These are phyloP conservation scores for Peromyscus leucopus DNA, from an alignment of 2,113 vertebrate genomes.

Conservation along the genomic window DNA sequence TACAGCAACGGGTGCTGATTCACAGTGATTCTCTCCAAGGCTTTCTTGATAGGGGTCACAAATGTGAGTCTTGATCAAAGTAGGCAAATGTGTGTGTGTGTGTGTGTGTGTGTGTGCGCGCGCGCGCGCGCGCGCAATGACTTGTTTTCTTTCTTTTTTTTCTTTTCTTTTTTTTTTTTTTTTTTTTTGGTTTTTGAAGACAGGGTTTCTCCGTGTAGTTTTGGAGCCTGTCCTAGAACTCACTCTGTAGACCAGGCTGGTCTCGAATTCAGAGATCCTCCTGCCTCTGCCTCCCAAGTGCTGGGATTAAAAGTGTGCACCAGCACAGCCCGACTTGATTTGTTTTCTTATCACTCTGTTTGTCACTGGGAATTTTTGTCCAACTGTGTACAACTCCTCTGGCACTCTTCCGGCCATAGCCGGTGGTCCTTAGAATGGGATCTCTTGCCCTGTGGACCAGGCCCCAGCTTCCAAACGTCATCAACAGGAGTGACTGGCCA, in stretches of 20 bases:
- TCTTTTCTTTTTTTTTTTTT: accelerated
- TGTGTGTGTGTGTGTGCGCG: neutral
- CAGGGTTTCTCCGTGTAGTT: neutral
- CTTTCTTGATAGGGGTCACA: neutral
- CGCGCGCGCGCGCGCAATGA: too few species aligned
- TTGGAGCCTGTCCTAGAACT: neutral
- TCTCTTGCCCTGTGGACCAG: neutral
- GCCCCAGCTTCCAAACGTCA: neutral
- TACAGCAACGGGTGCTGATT: neutral
- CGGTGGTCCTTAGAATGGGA: neutral
- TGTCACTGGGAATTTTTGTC: neutral
- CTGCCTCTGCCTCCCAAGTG: neutral
- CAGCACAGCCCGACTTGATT: neutral
- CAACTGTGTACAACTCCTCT: neutral
- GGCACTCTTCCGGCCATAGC: neutral
- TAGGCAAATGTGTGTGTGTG: neutral
- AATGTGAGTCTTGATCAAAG: neutral
- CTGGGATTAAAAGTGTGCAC: neutral
- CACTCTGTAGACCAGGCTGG: neutral
- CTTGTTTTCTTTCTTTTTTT: neutral
- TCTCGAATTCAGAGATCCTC: neutral
- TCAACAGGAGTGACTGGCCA: neutral
- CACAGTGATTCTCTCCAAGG: neutral
- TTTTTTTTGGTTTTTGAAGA: neutral
- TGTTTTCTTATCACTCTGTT: conserved; percentile 10